Conservation (phyloP, 2,888 invertebrate genomes). For the Drosophila nr. perissopoda region DNA sequence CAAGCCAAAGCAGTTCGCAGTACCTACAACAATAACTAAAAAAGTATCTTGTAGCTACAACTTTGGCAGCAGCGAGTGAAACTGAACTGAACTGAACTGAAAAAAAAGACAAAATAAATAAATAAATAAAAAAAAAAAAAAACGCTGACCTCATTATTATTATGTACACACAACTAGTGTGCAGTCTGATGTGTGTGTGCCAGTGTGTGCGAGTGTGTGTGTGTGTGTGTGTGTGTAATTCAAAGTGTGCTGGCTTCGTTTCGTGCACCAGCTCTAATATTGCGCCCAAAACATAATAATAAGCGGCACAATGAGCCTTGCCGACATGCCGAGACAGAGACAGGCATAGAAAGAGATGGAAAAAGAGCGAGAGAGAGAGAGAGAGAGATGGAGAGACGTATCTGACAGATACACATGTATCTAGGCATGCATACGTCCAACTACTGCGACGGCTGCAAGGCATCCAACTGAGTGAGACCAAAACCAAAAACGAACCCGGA, state of each 20-base stretch:
- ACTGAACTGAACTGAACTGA: conserved; percentile 54
- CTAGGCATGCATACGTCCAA: conserved; percentile 26
- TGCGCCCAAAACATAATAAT: conserved; percentile 62
- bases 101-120: conserved; percentile 49
- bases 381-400: conserved; percentile 20
- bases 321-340: not conserved
- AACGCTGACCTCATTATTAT: conserved; percentile 78
- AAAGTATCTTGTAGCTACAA: conserved; percentile 74
- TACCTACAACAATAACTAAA: conserved; percentile 43
- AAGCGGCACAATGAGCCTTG: conserved; percentile 43
- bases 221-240: conserved; percentile 14
- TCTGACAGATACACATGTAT: conserved; percentile 50
- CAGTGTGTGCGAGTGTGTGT: conserved; percentile 5
- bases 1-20: conserved; percentile 46
- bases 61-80: conserved; percentile 61
- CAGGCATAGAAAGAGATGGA: not conserved
- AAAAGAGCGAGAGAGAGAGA: not conserved
- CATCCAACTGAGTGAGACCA: conserved; percentile 18
- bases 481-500: conserved; percentile 31
- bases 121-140: conserved; percentile 49
- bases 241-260: conserved; percentile 52
- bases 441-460: conserved; percentile 26
- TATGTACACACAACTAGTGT: conserved; percentile 56
- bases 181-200: conserved; percentile 29
- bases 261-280: conserved; percentile 72